phyloP scores from a whole-genome alignment of 2,113 vertebrate genomes.

The Pelobates fuscus region DNA sequence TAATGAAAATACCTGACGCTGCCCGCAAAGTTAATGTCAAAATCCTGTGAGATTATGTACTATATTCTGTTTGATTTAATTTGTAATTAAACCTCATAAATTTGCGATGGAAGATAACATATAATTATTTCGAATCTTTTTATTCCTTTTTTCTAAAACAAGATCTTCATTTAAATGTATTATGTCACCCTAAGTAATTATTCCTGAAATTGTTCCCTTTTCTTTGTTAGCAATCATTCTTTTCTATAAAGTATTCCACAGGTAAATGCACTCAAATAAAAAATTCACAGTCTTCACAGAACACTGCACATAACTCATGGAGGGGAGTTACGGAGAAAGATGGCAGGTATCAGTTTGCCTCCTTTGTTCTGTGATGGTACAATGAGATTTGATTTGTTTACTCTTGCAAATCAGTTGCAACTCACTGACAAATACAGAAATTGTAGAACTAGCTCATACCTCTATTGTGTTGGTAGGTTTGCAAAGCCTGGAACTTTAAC shows the following conservation, averaged over 20 bases:
- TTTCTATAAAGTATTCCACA: not conserved
- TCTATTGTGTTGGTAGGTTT: not conserved
- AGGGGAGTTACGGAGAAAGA: not conserved
- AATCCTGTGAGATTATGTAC: no score
- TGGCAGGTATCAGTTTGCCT: not conserved
- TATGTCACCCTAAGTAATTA: not conserved
- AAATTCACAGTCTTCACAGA: not conserved
- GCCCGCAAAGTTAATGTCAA: no score
- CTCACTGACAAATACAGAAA: not conserved
- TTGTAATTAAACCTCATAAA: no score
- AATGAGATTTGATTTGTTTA: not conserved
- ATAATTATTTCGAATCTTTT: no score
- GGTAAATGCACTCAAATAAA: not conserved
- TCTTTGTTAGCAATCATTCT: not conserved
- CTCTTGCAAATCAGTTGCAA: not conserved
- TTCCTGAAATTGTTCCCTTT: not conserved
- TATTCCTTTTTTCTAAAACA: no score
- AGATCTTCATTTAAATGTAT: no score
- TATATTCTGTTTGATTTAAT: no score
- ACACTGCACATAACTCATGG: not conserved
- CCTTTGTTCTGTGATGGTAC: not conserved
- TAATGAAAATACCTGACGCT: no score
- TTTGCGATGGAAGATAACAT: no score
- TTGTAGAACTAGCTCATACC: not conserved
- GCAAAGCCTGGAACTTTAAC: slow-evolving; percentile 7